Percentiles rank a stretch among this genome's conserved stretches.
Evolutionary conservation across 2,888 invertebrate genomes (phyloP).

Genomic region (Bombylius major): DNA sequence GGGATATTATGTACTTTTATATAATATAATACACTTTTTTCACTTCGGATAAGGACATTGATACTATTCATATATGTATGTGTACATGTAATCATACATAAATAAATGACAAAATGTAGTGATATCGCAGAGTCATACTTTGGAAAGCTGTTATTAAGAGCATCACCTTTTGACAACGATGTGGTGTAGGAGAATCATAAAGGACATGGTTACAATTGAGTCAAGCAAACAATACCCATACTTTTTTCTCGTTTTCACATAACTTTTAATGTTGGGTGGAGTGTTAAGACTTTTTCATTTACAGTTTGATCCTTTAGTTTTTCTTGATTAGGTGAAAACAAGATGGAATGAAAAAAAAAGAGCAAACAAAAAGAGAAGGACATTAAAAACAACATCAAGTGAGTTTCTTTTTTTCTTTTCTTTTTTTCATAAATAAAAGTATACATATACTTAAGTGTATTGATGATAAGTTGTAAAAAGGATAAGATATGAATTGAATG

Average conservation of each 20-base stretch:
- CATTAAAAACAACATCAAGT: too few relatives aligned
- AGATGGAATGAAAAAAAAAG: constrained; percentile 4
- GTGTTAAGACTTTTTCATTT: constrained; percentile 13
- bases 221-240: background rate
- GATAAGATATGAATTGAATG: too few relatives aligned
- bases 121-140: constrained; percentile 9
- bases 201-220: constrained; percentile 1
- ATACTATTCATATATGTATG: background rate
- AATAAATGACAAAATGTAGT: background rate
- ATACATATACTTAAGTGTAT: too few relatives aligned
- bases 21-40: background rate
- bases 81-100: background rate
- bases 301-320: constrained; percentile 19
- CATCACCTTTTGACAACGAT: constrained; percentile 15
- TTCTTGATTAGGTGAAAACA: constrained; percentile 21
- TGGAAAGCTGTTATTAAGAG: constrained; percentile 15
- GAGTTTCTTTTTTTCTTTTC: too few relatives aligned
- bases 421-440: too few relatives aligned
- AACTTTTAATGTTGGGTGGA: background rate
- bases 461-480: too few relatives aligned
- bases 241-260: background rate
- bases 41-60: background rate
- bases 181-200: constrained; percentile 9
- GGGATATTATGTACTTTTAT: too few relatives aligned
- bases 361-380: background rate